phyloP scores from a whole-genome alignment of 1,140 invertebrate genomes.

The Campoletis sonorensis region DNA sequence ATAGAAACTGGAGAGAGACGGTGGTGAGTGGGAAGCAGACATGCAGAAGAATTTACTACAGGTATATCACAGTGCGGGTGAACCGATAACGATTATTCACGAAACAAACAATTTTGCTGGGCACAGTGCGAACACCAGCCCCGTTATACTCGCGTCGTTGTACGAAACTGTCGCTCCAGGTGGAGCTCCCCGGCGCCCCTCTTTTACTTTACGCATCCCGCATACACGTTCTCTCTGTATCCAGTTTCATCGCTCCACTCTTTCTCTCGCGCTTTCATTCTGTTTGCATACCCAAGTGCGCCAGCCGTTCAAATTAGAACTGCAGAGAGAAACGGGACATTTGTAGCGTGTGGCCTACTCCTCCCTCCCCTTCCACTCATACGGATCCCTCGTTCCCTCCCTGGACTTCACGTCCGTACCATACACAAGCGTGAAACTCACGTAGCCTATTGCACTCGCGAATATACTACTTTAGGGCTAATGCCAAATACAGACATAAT shows the following conservation, averaged over 20 bases:
- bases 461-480: constrained; percentile 12
- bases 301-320: constrained; percentile 30
- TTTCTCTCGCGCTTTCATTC: background rate
- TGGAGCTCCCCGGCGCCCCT: background rate
- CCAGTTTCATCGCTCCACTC: background rate
- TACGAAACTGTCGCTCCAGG: constrained; percentile 2
- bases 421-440: background rate
- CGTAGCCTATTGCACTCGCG: background rate
- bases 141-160: constrained; percentile 15
- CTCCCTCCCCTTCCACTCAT: background rate
- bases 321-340: constrained; percentile 33
- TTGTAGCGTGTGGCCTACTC: background rate
- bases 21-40: background rate
- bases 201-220: background rate
- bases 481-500: constrained; percentile 29
- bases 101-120: constrained; percentile 28
- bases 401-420: background rate
- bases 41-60: constrained; percentile 14
- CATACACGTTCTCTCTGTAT: constrained; percentile 3
- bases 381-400: background rate
- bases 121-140: background rate
- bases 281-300: background rate
- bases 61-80: constrained; percentile 13
- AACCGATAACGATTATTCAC: constrained; percentile 42
- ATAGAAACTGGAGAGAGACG: too few species aligned